Conservation (phyloP, 2,113 vertebrate species). For the Chloropsis hardwickii region DNA sequence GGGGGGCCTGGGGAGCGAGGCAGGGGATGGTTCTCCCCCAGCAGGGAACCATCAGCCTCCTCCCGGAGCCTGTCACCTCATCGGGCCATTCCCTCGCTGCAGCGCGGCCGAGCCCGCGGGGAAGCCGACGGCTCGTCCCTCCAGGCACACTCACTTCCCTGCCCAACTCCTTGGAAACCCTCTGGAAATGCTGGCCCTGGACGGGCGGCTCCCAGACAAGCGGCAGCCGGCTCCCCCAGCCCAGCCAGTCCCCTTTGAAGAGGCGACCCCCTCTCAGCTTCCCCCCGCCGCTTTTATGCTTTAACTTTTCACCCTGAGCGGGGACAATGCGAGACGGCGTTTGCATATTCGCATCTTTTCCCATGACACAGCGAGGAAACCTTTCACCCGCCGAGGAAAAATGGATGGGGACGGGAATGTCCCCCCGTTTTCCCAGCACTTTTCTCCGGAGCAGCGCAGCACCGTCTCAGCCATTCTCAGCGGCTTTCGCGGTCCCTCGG, state of each 20-base stretch:
- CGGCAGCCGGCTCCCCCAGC: background rate
- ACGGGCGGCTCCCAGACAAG: background rate
- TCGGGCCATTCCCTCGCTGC: background rate
- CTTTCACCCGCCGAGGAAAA: background rate
- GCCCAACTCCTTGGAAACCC: background rate
- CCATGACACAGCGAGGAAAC: slow-evolving; percentile 28
- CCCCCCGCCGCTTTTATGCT: slow-evolving; percentile 34
- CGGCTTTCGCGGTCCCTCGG: background rate
- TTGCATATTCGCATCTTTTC: slow-evolving; percentile 62
- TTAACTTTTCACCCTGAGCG: slow-evolving; percentile 65
- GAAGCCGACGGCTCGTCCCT: background rate
- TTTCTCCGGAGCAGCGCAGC: background rate
- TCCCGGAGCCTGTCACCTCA: background rate
- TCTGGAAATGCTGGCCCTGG: background rate
- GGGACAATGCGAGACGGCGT: slow-evolving; percentile 36
- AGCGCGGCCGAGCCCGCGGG: background rate
- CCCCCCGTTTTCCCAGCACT: background rate
- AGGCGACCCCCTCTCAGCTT: slow-evolving; percentile 5
- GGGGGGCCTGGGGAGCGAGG: background rate
- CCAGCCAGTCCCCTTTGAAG: slow-evolving; percentile 53
- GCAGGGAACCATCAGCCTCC: background rate
- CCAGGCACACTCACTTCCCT: background rate
- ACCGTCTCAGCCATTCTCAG: background rate
- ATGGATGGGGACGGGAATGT: background rate
- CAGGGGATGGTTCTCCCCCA: background rate